phyloP scores from a whole-genome alignment of 35 echinoderm and acorn worm species.

The Stichopus chloronotus region DNA sequence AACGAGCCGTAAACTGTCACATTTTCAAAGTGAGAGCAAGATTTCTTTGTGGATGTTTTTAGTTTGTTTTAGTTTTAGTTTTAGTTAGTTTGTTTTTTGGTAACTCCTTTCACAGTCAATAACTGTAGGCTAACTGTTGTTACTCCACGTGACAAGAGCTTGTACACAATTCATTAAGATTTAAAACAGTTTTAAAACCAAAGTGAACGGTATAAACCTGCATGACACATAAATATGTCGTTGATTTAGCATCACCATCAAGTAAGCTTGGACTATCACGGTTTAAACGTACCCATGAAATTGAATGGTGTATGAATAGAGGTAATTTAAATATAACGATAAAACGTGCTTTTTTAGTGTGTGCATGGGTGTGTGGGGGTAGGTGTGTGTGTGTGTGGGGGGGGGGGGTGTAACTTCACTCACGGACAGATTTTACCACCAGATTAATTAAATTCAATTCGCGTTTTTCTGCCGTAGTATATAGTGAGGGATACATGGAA shows the following conservation, averaged over 20 bases:
- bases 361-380: no score
- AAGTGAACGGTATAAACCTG: not conserved
- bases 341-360: constrained; percentile 26
- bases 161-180: constrained; percentile 39
- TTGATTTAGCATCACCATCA: constrained; percentile 19
- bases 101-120: not conserved
- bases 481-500: no score
- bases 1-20: not conserved
- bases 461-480: no score
- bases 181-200: not conserved
- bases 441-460: no score
- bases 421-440: not conserved
- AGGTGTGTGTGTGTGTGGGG: no score
- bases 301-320: not conserved
- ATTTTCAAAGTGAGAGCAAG: no score
- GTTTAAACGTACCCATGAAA: not conserved
- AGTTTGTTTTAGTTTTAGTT: no score
- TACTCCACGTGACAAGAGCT: not conserved
- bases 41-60: no score
- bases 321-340: not conserved
- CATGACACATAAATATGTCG: constrained; percentile 20
- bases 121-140: not conserved
- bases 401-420: not conserved
- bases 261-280: not conserved
- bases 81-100: no score